phyloP scores from a whole-genome alignment of 37 sponge, comb jelly and placozoan genomes.

The Cliona cf. orientalis region DNA sequence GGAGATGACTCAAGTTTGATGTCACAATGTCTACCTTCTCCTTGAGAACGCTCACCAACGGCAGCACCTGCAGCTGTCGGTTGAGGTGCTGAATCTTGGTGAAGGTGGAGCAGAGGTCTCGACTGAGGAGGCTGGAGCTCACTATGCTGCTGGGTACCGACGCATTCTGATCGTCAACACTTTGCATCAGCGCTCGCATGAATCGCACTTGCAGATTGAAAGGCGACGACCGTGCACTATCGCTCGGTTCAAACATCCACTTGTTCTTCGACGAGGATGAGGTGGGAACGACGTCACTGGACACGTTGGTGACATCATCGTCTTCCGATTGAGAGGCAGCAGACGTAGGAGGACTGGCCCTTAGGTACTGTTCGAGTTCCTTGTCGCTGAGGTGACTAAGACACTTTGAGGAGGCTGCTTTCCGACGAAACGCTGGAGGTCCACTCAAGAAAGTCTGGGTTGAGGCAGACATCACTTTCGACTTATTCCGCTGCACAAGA shows the following conservation, averaged over 20 bases:
- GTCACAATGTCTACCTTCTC: neutral
- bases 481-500: too few species aligned
- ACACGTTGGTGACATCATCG: neutral
- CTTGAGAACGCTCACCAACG: constrained; percentile 4
- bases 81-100: neutral
- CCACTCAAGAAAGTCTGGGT: too few species aligned
- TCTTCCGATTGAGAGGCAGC: neutral
- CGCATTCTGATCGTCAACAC: neutral
- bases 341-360: too few species aligned
- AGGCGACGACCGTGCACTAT: neutral
- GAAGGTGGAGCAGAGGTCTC: neutral
- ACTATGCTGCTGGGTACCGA: neutral
- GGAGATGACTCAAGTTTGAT: neutral
- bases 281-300: neutral
- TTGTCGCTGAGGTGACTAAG: too few species aligned
- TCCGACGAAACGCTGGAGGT: too few species aligned
- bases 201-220: constrained; percentile 24
- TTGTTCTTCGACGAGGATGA: constrained; percentile 1
- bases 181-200: neutral
- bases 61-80: neutral
- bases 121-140: too few species aligned
- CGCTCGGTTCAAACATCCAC: constrained; percentile 2
- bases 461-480: too few species aligned
- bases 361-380: too few species aligned
- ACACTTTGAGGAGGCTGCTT: too few species aligned